A percentile compares a stretch with the other conserved stretches of the same genome.
Evolutionary conservation across 2,797 vertebrate genomes (phyloP).

Genomic region (Parauchenoglanis punctatus): DNA sequence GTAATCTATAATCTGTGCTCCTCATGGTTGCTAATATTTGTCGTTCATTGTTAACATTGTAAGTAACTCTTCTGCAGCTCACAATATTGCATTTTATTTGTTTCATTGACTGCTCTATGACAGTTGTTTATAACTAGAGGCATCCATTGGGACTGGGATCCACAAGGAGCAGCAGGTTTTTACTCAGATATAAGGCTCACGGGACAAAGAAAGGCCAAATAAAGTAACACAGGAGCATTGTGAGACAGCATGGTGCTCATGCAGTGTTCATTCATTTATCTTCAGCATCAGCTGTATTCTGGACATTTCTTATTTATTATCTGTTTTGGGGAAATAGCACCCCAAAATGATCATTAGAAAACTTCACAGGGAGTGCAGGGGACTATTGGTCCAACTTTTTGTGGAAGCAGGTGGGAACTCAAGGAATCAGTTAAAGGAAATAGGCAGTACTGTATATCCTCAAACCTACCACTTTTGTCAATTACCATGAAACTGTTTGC

Average conservation of each 20-base stretch:
- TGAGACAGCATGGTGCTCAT: not conserved
- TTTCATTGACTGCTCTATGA: not conserved
- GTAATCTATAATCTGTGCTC: not conserved
- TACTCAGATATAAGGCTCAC: not conserved
- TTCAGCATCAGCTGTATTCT: not conserved
- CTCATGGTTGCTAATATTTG: not conserved
- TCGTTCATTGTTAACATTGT: not conserved
- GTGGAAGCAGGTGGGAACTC: not conserved
- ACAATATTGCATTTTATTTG: not conserved
- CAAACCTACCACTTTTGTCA: not conserved
- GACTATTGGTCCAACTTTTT: not conserved
- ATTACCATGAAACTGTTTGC: not conserved
- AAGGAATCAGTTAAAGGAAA: not conserved
- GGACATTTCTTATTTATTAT: not conserved
- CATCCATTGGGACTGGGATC: not conserved
- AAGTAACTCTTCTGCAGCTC: not conserved
- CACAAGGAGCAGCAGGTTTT: not conserved
- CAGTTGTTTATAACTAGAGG: not conserved
- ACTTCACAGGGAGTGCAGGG: not conserved
- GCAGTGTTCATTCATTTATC: not conserved
- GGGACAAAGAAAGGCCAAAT: not conserved
- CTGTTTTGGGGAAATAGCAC: not conserved
- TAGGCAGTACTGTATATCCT: no score
- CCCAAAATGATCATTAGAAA: not conserved
- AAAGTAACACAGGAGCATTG: not conserved